phyloP scores from a whole-genome alignment of 2,797 vertebrate species.

The Syndactyla subalaris region DNA sequence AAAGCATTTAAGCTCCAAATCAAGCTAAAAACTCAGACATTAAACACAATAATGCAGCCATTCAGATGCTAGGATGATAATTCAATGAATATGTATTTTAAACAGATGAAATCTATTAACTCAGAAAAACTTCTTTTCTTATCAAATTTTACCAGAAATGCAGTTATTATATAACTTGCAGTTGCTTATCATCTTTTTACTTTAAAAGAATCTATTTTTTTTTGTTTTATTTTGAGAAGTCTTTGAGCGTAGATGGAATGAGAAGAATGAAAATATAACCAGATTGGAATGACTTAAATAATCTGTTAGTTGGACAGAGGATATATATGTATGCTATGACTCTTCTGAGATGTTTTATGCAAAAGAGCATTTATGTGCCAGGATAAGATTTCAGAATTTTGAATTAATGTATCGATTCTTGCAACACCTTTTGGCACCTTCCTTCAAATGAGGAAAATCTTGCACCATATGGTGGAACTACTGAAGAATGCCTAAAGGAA shows the following conservation, averaged over 20 bases:
- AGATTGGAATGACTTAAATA: background rate
- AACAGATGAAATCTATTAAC: background rate
- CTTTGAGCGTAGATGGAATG: fast-evolving
- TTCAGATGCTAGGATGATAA: background rate
- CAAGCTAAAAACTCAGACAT: background rate
- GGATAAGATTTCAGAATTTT: background rate
- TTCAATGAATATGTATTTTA: background rate
- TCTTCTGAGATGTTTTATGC: background rate
- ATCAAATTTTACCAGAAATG: background rate
- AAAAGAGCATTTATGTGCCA: background rate
- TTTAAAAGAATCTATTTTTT: background rate
- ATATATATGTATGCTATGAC: background rate
- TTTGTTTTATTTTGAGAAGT: background rate
- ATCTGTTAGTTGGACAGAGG: background rate
- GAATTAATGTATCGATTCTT: background rate
- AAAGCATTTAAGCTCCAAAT: background rate
- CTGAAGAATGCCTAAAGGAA: constrained; percentile 3
- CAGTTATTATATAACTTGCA: background rate
- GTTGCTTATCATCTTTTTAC: background rate
- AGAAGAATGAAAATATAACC: background rate
- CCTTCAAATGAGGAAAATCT: background rate
- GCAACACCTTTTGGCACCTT: background rate
- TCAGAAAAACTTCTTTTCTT: background rate
- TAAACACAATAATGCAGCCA: background rate
- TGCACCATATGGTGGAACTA: background rate